These are phyloP conservation scores for Perithous albicinctus DNA, from an alignment of 2,888 invertebrate genomes.

Conservation along the genomic window DNA sequence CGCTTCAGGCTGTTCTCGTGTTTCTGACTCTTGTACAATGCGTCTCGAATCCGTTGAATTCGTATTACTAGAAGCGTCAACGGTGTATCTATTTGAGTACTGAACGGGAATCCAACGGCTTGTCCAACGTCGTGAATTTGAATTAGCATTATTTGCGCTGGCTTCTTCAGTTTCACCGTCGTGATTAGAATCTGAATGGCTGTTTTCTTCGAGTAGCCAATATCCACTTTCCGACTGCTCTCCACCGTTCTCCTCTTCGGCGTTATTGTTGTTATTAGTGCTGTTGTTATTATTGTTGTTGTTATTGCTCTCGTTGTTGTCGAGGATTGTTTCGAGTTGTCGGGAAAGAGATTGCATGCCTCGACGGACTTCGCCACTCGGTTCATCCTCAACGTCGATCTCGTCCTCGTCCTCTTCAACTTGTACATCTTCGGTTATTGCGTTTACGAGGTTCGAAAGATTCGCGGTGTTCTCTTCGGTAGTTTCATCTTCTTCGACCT, in stretches of 20 bases:
- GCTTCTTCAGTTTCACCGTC: constrained; percentile 73
- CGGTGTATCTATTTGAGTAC: constrained; percentile 70
- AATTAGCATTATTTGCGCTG: constrained; percentile 60
- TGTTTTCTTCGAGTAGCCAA: constrained; percentile 81
- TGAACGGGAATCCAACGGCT: constrained; percentile 80
- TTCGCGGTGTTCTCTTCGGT: neutral
- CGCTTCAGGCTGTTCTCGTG: neutral
- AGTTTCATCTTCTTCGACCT: constrained; percentile 31
- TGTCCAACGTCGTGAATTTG: constrained; percentile 74
- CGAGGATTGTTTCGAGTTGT: constrained; percentile 6
- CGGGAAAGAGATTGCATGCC: neutral
- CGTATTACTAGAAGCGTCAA: constrained; percentile 59
- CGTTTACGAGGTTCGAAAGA: neutral
- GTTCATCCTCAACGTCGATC: constrained; percentile 31
- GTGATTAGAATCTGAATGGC: constrained; percentile 80
- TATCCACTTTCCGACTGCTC: constrained; percentile 81
- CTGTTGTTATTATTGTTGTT: constrained; percentile 32
- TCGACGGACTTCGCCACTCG: neutral
- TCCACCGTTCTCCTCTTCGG: constrained; percentile 67
- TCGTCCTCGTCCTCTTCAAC: constrained; percentile 8
- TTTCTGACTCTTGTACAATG: neutral
- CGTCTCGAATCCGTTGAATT: neutral
- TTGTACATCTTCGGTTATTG: neutral
- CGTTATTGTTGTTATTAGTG: constrained; percentile 43
- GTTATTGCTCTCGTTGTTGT: constrained; percentile 6